These are phyloP conservation scores for Anguilla anguilla DNA, from an alignment of 2,797 vertebrate species.

Conservation along the genomic window DNA sequence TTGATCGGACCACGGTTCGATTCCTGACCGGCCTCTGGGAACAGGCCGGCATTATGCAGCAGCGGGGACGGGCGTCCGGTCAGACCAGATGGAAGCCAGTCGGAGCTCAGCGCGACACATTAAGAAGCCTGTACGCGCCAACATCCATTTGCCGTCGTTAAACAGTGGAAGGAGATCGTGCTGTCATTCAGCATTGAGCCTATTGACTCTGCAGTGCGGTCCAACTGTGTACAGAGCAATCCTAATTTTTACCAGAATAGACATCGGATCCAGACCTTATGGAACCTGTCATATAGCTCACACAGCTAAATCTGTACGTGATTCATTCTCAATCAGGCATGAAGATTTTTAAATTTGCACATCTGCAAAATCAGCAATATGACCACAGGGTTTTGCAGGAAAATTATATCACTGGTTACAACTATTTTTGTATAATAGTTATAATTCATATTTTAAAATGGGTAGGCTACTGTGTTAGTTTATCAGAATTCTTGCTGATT, in stretches of 20 bases:
- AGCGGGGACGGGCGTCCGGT: background rate
- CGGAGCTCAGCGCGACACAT: background rate
- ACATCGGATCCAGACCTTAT: background rate
- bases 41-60: background rate
- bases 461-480: too few relatives aligned
- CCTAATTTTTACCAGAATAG: background rate
- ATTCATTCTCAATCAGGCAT: too few relatives aligned
- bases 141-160: background rate
- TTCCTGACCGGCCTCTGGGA: background rate
- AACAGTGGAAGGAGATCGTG: background rate
- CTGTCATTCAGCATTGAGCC: background rate
- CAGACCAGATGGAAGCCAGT: background rate
- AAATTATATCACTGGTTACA: background rate
- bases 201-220: background rate
- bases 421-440: background rate
- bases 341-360: background rate
- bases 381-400: too few relatives aligned
- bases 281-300: background rate
- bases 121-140: background rate
- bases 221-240: background rate
- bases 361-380: background rate
- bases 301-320: background rate
- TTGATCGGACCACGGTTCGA: constrained; percentile 1
- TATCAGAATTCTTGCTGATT: too few relatives aligned
- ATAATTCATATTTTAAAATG: too few relatives aligned